phyloP scores from a whole-genome alignment of 2,113 vertebrate species.

The human (Homo sapiens) region GRCh38 chr5:172118001-172118500 shows the following conservation, averaged over 20 bases:
- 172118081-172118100: accelerated
- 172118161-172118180: background rate
- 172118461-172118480: background rate
- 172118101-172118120: background rate
- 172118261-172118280: background rate
- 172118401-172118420: accelerated
- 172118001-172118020: no score
- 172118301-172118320: background rate
- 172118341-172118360: accelerated
- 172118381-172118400: accelerated
- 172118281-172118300: background rate
- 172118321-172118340: accelerated
- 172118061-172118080: background rate
- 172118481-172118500: background rate
- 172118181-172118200: background rate
- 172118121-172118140: accelerated
- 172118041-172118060: accelerated
- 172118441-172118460: background rate
- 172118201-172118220: background rate
- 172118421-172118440: background rate
- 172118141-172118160: background rate
- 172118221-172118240: background rate
- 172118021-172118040: no score
- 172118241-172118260: background rate
- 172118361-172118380: accelerated